phyloP scores from a whole-genome alignment of 2,888 invertebrate genomes.

The Xylota sylvarum region DNA sequence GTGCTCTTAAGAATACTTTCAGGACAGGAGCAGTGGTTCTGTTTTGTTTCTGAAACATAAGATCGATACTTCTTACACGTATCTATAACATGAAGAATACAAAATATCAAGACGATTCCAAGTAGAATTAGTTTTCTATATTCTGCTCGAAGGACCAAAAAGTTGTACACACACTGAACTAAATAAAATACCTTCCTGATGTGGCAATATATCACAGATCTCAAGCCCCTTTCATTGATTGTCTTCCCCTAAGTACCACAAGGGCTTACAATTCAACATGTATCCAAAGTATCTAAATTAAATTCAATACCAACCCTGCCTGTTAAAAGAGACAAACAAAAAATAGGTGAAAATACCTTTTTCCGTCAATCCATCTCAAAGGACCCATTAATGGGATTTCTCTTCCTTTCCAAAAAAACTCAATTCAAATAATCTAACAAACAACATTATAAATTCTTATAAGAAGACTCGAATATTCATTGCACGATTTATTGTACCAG shows the following conservation, averaged over 20 bases:
- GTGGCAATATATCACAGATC: neutral
- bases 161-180: too few relatives aligned
- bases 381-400: constrained; percentile 34
- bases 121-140: too few relatives aligned
- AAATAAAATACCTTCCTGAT: too few relatives aligned
- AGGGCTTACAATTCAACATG: neutral
- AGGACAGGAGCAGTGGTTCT: too few relatives aligned
- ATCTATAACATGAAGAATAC: too few relatives aligned
- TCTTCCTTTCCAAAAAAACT: constrained; percentile 12
- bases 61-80: too few relatives aligned
- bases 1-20: too few relatives aligned
- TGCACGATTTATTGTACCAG: constrained; percentile 40
- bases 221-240: neutral
- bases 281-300: neutral
- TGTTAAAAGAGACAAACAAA: too few relatives aligned
- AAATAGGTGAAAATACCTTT: constrained; percentile 10
- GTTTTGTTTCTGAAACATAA: too few relatives aligned
- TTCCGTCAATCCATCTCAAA: constrained; percentile 38
- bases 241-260: neutral
- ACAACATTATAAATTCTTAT: constrained; percentile 48
- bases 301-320: neutral
- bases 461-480: constrained; percentile 58
- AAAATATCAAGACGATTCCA: too few relatives aligned
- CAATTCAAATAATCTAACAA: constrained; percentile 47
- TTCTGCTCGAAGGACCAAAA: too few relatives aligned